These are phyloP conservation scores for Eulemur rubriventer DNA, from an alignment of 2,797 vertebrate genomes.

Conservation along the genomic window DNA sequence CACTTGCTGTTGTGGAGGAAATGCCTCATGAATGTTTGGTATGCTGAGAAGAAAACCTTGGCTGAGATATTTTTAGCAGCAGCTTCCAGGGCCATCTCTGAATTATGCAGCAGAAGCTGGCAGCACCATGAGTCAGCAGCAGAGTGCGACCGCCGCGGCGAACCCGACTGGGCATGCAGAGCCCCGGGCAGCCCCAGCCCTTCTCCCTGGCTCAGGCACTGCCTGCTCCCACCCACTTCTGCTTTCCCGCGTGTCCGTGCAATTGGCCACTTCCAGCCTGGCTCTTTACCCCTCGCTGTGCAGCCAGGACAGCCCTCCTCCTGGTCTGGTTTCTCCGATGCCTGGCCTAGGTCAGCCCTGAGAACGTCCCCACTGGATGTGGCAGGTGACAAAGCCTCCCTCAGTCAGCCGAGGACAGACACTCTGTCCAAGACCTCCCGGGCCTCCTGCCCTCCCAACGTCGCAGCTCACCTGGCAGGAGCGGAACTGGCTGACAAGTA, in stretches of 20 bases:
- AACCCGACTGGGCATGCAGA: neutral
- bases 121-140: neutral
- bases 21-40: neutral
- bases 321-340: neutral
- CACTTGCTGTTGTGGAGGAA: neutral
- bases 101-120: neutral
- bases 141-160: neutral
- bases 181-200: neutral
- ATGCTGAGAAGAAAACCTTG: neutral
- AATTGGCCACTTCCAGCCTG: neutral
- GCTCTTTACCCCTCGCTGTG: neutral
- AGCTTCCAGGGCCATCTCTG: neutral
- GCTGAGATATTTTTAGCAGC: slow-evolving; percentile 21
- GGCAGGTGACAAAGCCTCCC: neutral
- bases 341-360: neutral
- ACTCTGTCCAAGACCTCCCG: neutral
- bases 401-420: neutral
- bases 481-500: slow-evolving; percentile 98
- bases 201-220: neutral
- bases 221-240: neutral
- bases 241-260: fast-evolving
- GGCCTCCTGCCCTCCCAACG: neutral
- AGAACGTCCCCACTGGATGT: neutral
- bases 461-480: slow-evolving; percentile 93
- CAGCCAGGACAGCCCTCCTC: neutral